Base-by-base conservation (phyloP, 2,797 vertebrate species). In the Agapornis canus region DNA sequence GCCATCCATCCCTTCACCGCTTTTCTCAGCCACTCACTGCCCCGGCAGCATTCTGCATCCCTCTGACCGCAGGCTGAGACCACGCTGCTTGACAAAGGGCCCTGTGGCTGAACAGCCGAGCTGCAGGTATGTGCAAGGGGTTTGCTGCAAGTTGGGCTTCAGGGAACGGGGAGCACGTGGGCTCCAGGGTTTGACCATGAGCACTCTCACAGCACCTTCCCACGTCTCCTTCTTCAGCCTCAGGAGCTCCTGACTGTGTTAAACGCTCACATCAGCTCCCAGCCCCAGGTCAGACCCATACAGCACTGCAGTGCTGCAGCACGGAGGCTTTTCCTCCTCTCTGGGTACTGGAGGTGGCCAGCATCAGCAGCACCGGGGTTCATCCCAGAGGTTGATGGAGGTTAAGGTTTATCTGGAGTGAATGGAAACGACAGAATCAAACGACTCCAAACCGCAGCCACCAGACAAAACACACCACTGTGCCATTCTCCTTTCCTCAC, bases 11-110 rank as follows among this genome's bases (percentile, higher is more conserved):
- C 31, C 59, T 72, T 37, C 69, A 32, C 10, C 0, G 0, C 13
- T 52, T 52, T 37, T 40, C 75, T 87, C 54, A 29, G 37, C n/a
- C 3, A 1, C 5, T 40, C 3, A 6, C 54, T 69, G 31, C 57
- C 40, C 47, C 40, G 32, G 57, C 5, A 4, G 15, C 72, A 48
- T 18, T 10, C 61, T 2, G 2, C 61, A 16, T 14, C 32, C n/a
- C 59, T 64, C 49, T 32, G 63, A 42, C 23, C 10, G 39, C 49
- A 35, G 64, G 49, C 52, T 5, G 16, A 49, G 60, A 29, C 10
- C 35, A n/a, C 5, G 0, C 5, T 0, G 0, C 35, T 60, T 4
- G 2, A 23, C 1, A 2, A 21, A 47, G 0, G 5, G 29, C 49
- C 61, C 27, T 57, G 45, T 1, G 29, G 82, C 15, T 49, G 16